phyloP scores from a whole-genome alignment of 1,140 invertebrate species.

The Dreissena polymorpha region DNA sequence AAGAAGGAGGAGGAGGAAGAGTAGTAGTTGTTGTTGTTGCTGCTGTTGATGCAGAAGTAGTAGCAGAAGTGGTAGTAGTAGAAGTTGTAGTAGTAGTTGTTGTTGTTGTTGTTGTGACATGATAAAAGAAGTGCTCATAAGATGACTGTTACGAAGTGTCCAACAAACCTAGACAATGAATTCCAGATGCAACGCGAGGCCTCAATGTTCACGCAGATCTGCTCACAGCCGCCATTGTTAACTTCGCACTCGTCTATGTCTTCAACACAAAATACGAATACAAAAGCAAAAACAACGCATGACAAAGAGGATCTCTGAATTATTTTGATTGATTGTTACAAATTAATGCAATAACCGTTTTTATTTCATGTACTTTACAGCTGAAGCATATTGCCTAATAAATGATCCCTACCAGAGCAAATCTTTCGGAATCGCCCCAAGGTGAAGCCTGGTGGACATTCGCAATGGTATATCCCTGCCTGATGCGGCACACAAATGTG shows the following conservation, averaged over 20 bases:
- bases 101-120: neutral
- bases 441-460: constrained; percentile 11
- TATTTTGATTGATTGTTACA: neutral
- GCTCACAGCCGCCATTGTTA: constrained; percentile 84
- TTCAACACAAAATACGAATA: constrained; percentile 71
- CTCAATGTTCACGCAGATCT: constrained; percentile 68
- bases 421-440: neutral
- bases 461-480: neutral
- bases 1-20: neutral
- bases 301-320: neutral
- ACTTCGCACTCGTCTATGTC: constrained; percentile 86
- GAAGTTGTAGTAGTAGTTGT: neutral
- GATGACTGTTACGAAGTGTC: neutral
- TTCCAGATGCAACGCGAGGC: constrained; percentile 35
- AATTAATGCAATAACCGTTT: neutral
- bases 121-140: neutral
- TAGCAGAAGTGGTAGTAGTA: neutral
- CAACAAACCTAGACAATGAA: constrained; percentile 2
- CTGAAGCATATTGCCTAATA: neutral
- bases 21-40: too few species aligned
- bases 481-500: constrained; percentile 1
- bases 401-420: constrained; percentile 7
- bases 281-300: neutral
- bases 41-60: neutral
- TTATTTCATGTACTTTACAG: neutral